Percentiles rank a stretch among this genome's conserved stretches.
Conservation (phyloP, 2,113 vertebrate species). For the Myxocyprinus asiaticus region DNA sequence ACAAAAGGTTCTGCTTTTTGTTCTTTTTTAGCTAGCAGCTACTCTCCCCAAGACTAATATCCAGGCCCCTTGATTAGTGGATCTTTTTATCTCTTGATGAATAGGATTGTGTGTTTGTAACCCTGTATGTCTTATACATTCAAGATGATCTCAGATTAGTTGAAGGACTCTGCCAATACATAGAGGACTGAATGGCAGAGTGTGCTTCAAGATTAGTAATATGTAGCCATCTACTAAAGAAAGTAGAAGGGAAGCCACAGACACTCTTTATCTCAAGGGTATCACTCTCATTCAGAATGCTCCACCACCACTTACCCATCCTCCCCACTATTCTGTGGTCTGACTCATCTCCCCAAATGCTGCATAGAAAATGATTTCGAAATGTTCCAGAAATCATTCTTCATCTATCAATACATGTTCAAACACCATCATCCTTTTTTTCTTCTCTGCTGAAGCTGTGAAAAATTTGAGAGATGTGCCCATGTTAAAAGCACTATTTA, state of each 20-base stretch:
- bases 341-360: slow-evolving; percentile 26
- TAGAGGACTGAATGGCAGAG: slow-evolving; percentile 1
- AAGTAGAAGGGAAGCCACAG: slow-evolving; percentile 26
- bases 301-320: background rate
- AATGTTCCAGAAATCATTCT: slow-evolving; percentile 23
- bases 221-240: slow-evolving; percentile 13
- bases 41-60: slow-evolving; percentile 31
- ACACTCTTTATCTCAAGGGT: slow-evolving; percentile 29
- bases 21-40: slow-evolving; percentile 29
- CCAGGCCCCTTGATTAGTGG: slow-evolving; percentile 22
- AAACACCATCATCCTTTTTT: slow-evolving; percentile 17
- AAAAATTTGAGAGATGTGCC: slow-evolving; percentile 36
- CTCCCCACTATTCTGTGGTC: background rate
- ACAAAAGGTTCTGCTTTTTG: too few relatives aligned
- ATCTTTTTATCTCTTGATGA: slow-evolving; percentile 33
- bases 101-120: background rate
- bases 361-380: slow-evolving; percentile 36
- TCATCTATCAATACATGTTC: slow-evolving; percentile 41
- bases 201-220: slow-evolving; percentile 28
- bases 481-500: slow-evolving; percentile 32
- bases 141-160: background rate
- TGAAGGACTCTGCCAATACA: background rate
- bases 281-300: slow-evolving; percentile 1
- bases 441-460: slow-evolving; percentile 41
- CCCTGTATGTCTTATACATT: background rate